Percentiles rank a stretch among this genome's conserved stretches.
Evolutionary conservation across 2,797 vertebrate species (phyloP).

Genomic region (Philypnodon macrostomus): DNA sequence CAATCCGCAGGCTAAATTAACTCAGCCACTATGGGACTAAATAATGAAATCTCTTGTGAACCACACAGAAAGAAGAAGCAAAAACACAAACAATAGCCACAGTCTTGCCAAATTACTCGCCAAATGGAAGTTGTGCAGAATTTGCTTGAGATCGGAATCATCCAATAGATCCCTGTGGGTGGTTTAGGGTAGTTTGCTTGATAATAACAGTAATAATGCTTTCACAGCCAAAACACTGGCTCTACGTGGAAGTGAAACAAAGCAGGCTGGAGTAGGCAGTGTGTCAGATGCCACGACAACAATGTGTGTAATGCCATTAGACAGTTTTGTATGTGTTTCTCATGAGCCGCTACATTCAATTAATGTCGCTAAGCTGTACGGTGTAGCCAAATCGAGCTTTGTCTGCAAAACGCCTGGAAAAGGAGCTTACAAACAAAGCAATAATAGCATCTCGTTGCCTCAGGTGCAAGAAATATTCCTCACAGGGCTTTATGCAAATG

Average conservation of each 20-base stretch:
- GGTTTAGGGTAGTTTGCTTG: constrained; percentile 39
- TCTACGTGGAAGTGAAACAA: constrained; percentile 21
- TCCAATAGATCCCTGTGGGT: constrained; percentile 26
- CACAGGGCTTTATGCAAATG: constrained; percentile 54
- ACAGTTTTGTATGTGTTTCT: constrained; percentile 48
- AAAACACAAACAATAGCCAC: constrained; percentile 20
- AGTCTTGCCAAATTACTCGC: constrained; percentile 18
- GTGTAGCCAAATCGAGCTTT: constrained; percentile 47
- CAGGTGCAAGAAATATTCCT: constrained; percentile 51
- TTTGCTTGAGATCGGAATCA: constrained; percentile 21
- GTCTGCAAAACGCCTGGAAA: constrained; percentile 58
- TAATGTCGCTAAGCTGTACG: constrained; percentile 43
- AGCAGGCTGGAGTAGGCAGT: too few relatives aligned
- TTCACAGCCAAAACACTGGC: constrained; percentile 35
- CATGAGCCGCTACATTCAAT: constrained; percentile 45
- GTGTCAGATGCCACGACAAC: constrained; percentile 8
- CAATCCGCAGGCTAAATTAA: too few relatives aligned
- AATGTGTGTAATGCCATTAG: constrained; percentile 45
- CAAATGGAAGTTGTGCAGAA: constrained; percentile 10
- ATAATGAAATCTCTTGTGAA: constrained; percentile 1
- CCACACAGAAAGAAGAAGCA: constrained; percentile 11
- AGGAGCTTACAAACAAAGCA: constrained; percentile 45
- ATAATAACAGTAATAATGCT: constrained; percentile 49
- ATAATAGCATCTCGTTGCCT: constrained; percentile 38
- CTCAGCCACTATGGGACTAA: neutral